These are phyloP conservation scores for Teleopsis dalmanni DNA, from an alignment of 1,140 invertebrate genomes.

Conservation along the genomic window DNA sequence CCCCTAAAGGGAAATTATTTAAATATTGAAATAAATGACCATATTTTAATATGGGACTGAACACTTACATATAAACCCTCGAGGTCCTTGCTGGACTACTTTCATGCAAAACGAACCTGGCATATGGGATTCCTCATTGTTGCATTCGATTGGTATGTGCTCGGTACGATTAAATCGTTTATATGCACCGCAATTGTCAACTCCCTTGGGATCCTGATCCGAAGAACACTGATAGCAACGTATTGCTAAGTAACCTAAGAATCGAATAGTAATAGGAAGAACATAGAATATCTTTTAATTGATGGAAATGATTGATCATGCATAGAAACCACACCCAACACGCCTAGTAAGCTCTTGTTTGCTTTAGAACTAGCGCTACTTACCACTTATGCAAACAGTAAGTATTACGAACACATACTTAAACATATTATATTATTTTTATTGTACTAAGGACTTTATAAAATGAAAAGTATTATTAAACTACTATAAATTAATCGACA, in stretches of 20 bases:
- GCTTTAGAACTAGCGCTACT: not conserved
- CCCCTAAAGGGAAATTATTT: constrained; percentile 55
- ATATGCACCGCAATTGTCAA: constrained; percentile 84
- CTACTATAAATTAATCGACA: no score
- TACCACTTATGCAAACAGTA: constrained; percentile 7
- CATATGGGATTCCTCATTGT: constrained; percentile 78
- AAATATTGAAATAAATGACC: not conserved
- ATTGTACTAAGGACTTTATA: no score
- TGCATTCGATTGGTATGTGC: constrained; percentile 81
- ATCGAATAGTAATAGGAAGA: no score
- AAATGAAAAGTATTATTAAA: no score
- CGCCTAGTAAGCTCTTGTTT: not conserved
- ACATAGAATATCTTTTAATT: no score
- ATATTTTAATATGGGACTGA: not conserved
- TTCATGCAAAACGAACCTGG: constrained; percentile 93
- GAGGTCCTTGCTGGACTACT: constrained; percentile 77
- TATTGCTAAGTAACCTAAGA: constrained; percentile 44
- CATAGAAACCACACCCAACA: constrained; percentile 12
- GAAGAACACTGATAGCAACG: constrained; percentile 85
- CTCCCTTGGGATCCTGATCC: constrained; percentile 61
- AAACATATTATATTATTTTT: no score
- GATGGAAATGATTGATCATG: not conserved
- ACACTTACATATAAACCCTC: constrained; percentile 81
- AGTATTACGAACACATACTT: no score
- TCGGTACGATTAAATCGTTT: constrained; percentile 67